Conservation (phyloP, 2,888 invertebrate species). For the Girardia tigrina region DNA sequence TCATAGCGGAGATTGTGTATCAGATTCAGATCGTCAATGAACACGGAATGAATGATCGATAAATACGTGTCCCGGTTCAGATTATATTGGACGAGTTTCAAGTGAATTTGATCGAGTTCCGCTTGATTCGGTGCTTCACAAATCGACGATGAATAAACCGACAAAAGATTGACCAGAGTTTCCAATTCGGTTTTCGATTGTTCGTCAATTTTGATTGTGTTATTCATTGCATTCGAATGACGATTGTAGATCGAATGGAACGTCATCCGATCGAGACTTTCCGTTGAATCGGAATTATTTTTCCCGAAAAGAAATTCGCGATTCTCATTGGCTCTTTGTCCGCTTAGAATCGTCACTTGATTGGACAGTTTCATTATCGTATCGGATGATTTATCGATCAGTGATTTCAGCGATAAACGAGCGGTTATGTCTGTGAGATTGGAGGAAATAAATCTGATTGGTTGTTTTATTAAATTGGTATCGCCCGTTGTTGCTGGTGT, state of each 20-base stretch:
- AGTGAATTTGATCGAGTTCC: neutral
- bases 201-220: no score
- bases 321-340: neutral
- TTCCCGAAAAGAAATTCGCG: no score
- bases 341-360: neutral
- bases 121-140: neutral
- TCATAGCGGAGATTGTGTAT: neutral
- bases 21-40: neutral
- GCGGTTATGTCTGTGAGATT: neutral
- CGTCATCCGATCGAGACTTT: no score
- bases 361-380: neutral
- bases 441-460: neutral
- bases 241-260: neutral
- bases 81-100: neutral
- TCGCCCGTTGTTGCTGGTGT: neutral
- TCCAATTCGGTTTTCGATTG: no score
- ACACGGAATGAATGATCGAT: neutral
- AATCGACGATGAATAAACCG: neutral
- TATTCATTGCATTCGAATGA: no score
- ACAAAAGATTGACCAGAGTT: neutral
- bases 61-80: neutral
- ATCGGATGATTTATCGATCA: slow-evolving; percentile 7
- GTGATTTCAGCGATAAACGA: neutral
- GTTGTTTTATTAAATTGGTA: neutral
- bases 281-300: no score